Percentiles rank a stretch among this genome's conserved stretches.
These are phyloP conservation scores for Apotomis capreana DNA, from an alignment of 2,888 invertebrate genomes.

Conservation along the genomic window DNA sequence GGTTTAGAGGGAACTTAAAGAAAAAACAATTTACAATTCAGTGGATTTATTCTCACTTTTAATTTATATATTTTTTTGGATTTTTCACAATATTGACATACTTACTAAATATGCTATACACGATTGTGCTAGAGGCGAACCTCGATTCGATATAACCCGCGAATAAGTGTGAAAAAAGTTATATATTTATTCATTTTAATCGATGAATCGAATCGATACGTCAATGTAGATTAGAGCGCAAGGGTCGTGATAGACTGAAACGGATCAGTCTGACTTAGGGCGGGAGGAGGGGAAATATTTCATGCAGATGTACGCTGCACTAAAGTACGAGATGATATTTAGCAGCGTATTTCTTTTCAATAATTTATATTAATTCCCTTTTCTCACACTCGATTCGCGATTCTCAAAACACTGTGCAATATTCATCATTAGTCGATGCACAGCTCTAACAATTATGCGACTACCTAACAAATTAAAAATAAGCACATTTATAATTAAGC, in stretches of 20 bases:
- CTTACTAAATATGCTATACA: conserved; percentile 56
- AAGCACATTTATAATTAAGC: conserved; percentile 31
- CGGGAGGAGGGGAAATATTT: too few species aligned
- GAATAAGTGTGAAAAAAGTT: background rate
- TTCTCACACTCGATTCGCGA: conserved; percentile 24
- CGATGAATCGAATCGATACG: background rate
- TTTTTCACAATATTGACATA: conserved; percentile 65
- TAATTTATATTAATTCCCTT: background rate
- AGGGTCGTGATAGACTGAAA: too few species aligned
- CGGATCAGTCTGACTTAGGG: too few species aligned
- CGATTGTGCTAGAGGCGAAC: conserved; percentile 45
- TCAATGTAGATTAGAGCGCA: too few species aligned
- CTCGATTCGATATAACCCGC: conserved; percentile 11
- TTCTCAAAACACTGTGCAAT: conserved; percentile 24
- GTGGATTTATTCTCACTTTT: conserved; percentile 36
- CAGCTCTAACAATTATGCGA: conserved; percentile 25
- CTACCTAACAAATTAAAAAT: conserved; percentile 11
- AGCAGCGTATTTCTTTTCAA: too few species aligned
- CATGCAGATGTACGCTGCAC: too few species aligned
- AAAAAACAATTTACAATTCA: conserved; percentile 12
- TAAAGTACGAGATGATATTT: too few species aligned
- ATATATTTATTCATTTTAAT: background rate
- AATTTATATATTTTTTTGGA: conserved; percentile 54
- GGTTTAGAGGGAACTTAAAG: background rate
- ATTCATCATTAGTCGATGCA: conserved; percentile 24